These are phyloP conservation scores for Emydoidea blandingii DNA, from an alignment of 2,797 vertebrate species.

Conservation along the genomic window DNA sequence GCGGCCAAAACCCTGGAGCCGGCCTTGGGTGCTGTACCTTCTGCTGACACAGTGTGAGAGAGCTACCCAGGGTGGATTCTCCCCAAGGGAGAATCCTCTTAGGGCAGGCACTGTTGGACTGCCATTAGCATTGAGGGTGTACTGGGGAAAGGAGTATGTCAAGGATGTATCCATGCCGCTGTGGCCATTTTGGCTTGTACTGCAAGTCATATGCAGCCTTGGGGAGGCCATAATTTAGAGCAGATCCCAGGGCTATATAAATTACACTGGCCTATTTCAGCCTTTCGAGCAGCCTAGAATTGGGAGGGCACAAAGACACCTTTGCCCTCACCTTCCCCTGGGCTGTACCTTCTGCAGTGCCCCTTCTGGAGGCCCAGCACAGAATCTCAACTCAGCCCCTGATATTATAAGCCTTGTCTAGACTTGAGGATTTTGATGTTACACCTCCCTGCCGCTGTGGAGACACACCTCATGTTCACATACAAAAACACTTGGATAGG, in stretches of 20 bases:
- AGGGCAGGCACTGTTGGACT: not conserved
- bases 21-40: not conserved
- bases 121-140: not conserved
- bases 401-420: too few species aligned
- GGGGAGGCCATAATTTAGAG: not conserved
- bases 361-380: not conserved
- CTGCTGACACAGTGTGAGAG: not conserved
- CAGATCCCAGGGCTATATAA: not conserved
- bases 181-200: not conserved
- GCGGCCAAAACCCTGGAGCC: too few species aligned
- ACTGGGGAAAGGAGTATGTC: not conserved
- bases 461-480: rapidly evolving
- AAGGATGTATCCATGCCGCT: not conserved
- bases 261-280: not conserved
- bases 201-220: not conserved
- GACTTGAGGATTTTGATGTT: not conserved
- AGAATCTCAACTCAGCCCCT: not conserved
- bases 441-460: not conserved
- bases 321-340: not conserved
- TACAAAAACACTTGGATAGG: not conserved
- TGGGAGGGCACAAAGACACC: not conserved
- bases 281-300: not conserved
- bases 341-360: not conserved
- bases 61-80: not conserved
- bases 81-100: not conserved